Base-by-base conservation (phyloP, 2,797 vertebrate species). In the Saxicola maurus region DNA sequence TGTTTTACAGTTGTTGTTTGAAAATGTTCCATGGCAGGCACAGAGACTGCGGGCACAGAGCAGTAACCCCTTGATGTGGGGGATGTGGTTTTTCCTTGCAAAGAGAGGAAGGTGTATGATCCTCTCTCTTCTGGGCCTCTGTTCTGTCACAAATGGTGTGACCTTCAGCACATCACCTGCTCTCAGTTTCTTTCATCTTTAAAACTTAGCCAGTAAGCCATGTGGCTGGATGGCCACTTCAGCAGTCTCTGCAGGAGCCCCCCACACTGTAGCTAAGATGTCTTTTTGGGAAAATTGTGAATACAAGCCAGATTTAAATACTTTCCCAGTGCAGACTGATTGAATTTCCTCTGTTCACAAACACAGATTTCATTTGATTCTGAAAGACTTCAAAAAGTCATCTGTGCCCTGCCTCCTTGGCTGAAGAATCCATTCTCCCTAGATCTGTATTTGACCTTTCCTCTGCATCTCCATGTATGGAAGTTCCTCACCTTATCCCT, bases 1-100 rank as follows among this genome's bases (percentile, higher is more conserved):
- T 96, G 94, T 94, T 93, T 86, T 92, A 89, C 92, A 89, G 85
- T 92, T 82, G 89, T 82, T 92, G 82, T 79, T 83, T 91, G 92
- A 91, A 91, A 94, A 61, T 76, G 84, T 90, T 95, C 94, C 84
- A 68, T 88, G 81, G 82, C 93, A 92, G 73, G 84, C 87, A 62
- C 30, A 51, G 80, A 69, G 64, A n/a, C 87, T 78, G 84, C 0
- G 18, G 92, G 90, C 76, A 65, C 77, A 66, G 74, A 91, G 87
- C 72, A 64, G 59, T 78, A 72, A 82, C 35, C 62, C 55, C 76
- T 93, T 95, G 90, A 89, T 91, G 93, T 87, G 95, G 85, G 66
- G 38, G 60, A 43, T 92, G 74, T 85, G 90, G 69, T 43, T 91
- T 92, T 83, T 92, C 79, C 80, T 89, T 90, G 85, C 76, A 55